Evolutionary conservation across 2,797 vertebrate species (phyloP).

Genomic region (Notolabrus celidotus): DNA sequence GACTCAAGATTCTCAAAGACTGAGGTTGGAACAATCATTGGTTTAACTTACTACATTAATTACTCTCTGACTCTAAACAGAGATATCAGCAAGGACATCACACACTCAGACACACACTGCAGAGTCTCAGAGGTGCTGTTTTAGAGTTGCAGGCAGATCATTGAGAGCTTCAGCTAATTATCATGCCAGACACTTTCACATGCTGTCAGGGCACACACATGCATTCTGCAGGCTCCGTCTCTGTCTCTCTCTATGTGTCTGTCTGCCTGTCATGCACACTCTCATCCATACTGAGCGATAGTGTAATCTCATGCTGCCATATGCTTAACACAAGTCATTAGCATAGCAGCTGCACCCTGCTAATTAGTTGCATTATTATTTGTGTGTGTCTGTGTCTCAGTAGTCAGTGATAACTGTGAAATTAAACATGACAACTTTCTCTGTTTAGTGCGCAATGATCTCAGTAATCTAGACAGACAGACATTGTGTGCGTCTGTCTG

Average conservation of each 20-base stretch:
- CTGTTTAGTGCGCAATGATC: conserved; percentile 40
- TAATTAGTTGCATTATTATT: conserved; percentile 75
- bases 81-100: conserved; percentile 73
- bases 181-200: conserved; percentile 64
- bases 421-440: conserved; percentile 68
- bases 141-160: conserved; percentile 49
- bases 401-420: conserved; percentile 68
- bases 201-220: conserved; percentile 39
- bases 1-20: neutral
- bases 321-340: conserved; percentile 71
- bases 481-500: neutral
- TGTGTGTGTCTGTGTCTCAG: conserved; percentile 48
- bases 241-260: conserved; percentile 31
- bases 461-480: conserved; percentile 45
- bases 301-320: conserved; percentile 74
- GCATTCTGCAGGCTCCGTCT: conserved; percentile 32
- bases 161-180: conserved; percentile 57
- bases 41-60: conserved; percentile 41
- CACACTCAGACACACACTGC: conserved; percentile 44
- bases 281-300: conserved; percentile 50
- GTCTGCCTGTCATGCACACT: conserved; percentile 46
- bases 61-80: conserved; percentile 46
- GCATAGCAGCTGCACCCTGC: conserved; percentile 66
- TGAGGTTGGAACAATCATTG: conserved; percentile 22
- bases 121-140: conserved; percentile 41